These are phyloP conservation scores for Manis javanica DNA, from an alignment of 2,797 vertebrate genomes.

Conservation along the genomic window DNA sequence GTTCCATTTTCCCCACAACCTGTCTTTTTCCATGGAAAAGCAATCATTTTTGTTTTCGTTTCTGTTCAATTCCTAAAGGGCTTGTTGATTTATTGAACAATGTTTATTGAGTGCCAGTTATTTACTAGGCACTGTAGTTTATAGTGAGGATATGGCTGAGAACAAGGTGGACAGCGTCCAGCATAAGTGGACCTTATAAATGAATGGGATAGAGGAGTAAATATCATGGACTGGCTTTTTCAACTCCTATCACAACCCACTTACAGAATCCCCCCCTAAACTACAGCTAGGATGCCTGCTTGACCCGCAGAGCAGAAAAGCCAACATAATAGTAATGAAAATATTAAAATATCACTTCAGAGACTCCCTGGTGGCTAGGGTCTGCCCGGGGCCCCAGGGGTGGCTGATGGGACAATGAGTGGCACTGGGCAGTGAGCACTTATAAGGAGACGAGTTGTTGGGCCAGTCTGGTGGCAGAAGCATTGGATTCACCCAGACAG, in stretches of 20 bases:
- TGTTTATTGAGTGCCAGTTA: background rate
- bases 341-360: background rate
- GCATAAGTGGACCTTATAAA: background rate
- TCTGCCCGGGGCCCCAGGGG: background rate
- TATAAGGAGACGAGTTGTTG: background rate
- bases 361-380: background rate
- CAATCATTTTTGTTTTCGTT: background rate
- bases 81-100: background rate
- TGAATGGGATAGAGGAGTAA: background rate
- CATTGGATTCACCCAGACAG: background rate
- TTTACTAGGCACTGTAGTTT: background rate
- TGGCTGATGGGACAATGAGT: too few species aligned
- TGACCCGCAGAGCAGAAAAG: background rate
- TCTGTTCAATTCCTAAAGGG: background rate
- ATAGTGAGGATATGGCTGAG: background rate
- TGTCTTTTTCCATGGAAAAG: background rate
- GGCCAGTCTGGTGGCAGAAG: background rate
- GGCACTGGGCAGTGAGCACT: too few species aligned
- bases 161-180: background rate
- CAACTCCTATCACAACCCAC: background rate
- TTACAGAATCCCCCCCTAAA: background rate
- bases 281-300: background rate
- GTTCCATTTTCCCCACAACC: too few species aligned
- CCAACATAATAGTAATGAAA: too few species aligned
- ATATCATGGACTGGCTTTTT: background rate